Conservation (phyloP, 2,113 vertebrate genomes). For the Nicator chloris region DNA sequence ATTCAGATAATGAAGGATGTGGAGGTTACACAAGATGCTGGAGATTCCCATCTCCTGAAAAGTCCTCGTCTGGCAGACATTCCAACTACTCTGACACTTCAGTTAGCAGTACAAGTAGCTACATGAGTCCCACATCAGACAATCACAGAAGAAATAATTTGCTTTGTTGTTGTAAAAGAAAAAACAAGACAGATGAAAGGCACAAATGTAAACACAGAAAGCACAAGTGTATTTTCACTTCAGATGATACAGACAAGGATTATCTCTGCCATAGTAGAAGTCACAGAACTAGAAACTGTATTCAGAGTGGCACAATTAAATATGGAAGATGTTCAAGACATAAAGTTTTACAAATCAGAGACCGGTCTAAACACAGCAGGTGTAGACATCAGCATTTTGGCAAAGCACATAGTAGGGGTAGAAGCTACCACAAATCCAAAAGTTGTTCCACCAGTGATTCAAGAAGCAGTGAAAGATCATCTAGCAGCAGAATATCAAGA, state of each 20-base stretch:
- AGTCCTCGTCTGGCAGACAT: conserved; percentile 40
- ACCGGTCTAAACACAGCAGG: conserved; percentile 65
- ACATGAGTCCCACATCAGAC: background rate
- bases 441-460: conserved; percentile 16
- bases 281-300: conserved; percentile 36
- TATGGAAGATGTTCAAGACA: conserved; percentile 49
- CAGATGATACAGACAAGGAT: background rate
- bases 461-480: conserved; percentile 20
- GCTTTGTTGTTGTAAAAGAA: conserved; percentile 53
- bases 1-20: conserved; percentile 56
- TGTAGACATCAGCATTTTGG: background rate
- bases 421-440: conserved; percentile 24
- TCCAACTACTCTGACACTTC: conserved; percentile 54
- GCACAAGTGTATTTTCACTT: conserved; percentile 59
- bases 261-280: background rate
- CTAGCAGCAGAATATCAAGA: conserved; percentile 10
- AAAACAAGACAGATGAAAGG: conserved; percentile 47
- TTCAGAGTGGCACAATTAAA: conserved; percentile 24
- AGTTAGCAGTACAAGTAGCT: conserved; percentile 6
- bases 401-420: background rate
- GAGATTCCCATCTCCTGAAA: conserved; percentile 48
- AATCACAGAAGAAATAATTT: conserved; percentile 1
- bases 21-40: conserved; percentile 14
- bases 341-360: conserved; percentile 68
- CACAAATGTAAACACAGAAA: conserved; percentile 65